These are phyloP conservation scores for Poecilobothrus nobilitatus DNA, from an alignment of 2,888 invertebrate species.

Conservation along the genomic window DNA sequence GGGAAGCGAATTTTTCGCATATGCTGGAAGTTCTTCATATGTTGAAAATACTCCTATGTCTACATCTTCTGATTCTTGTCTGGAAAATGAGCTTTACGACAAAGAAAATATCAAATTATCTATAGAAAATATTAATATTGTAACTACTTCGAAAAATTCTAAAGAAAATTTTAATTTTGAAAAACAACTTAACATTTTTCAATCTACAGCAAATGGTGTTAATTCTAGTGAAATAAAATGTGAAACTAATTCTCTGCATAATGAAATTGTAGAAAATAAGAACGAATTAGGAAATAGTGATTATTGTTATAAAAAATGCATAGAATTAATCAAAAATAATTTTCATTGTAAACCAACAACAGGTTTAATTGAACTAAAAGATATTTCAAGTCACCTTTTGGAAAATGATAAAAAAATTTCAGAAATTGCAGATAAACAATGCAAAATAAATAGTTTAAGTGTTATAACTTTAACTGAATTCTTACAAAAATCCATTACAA, in stretches of 20 bases:
- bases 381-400: conserved; percentile 2
- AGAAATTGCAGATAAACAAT: conserved; percentile 22
- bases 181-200: background rate
- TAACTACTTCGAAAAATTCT: background rate
- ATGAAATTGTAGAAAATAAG: background rate
- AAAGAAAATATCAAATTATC: conserved; percentile 18
- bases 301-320: conserved; percentile 28
- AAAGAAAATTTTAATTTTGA: conserved; percentile 20
- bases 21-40: too few species aligned
- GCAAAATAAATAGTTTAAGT: conserved; percentile 28
- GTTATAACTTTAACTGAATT: conserved; percentile 48
- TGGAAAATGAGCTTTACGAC: conserved; percentile 12
- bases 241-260: too few species aligned
- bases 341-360: conserved; percentile 29
- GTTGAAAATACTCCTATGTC: conserved; percentile 31
- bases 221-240: too few species aligned
- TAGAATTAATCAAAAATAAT: conserved; percentile 29
- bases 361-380: conserved; percentile 28
- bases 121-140: conserved; percentile 16
- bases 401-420: conserved; percentile 16
- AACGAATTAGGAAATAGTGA: conserved; percentile 15
- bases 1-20: conserved; percentile 30
- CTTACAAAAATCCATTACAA: conserved; percentile 56
- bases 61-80: conserved; percentile 28
- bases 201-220: conserved; percentile 14